phyloP scores from a whole-genome alignment of 1,140 invertebrate species.

The Temnothorax longispinosus region DNA sequence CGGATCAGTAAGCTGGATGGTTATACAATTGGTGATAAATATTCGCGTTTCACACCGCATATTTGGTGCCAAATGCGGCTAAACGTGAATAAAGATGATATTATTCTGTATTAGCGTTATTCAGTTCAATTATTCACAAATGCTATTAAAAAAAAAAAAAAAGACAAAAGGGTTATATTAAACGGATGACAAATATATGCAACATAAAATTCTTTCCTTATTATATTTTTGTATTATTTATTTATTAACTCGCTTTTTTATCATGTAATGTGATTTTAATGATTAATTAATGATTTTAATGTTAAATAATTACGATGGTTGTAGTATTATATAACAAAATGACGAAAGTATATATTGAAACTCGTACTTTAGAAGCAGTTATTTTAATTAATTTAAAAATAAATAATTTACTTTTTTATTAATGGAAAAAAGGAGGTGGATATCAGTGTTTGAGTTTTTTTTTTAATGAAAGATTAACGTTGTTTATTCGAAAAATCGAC shows the following conservation, averaged over 20 bases:
- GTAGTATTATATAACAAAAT: not conserved
- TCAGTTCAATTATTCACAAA: constrained; percentile 2
- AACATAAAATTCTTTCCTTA: not conserved
- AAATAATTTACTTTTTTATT: not conserved
- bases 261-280: not conserved
- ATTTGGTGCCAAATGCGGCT: not conserved
- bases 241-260: not conserved
- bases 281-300: not conserved
- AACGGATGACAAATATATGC: not conserved
- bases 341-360: not conserved
- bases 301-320: not conserved
- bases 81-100: not conserved
- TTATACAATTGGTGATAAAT: constrained; percentile 12
- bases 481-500: not conserved
- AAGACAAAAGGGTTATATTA: not conserved
- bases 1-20: constrained; percentile 17
- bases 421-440: not conserved
- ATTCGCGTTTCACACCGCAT: not conserved
- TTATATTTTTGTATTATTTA: constrained; percentile 20
- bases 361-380: not conserved
- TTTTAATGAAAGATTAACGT: not conserved
- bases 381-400: not conserved
- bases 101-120: not conserved
- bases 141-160: not conserved
- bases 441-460: not conserved